Base-by-base conservation (phyloP, 2,797 vertebrate species). In the Pterois miles region DNA sequence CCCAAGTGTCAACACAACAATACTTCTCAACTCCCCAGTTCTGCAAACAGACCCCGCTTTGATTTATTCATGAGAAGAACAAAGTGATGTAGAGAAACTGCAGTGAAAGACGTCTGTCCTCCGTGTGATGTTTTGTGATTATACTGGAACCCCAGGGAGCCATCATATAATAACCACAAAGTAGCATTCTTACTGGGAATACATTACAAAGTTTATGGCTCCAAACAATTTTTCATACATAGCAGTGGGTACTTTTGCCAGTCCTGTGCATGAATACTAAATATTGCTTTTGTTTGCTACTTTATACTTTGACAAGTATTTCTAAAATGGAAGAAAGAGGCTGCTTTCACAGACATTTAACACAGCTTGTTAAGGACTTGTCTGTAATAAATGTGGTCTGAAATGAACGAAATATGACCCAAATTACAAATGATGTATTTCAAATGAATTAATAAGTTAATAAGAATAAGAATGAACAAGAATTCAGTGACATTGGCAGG, bases 51-150 rank as follows among this genome's bases (percentile, higher is more conserved):
- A 74, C 79, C 22, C 53, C 7, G n/a, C 80, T 85, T 85, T 92
- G 83, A 88, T 88, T 91, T 88, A 92, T 92, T 90, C 83, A 91
- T 88, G 67, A 88, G 74, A 31, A 59, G 71, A 86, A 89, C 80
- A 81, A 88, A 91, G 73, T 62, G 64, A 71, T 71, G 72, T 6
- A 27, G 78, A 75, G 73, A 83, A 65, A 83, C 10, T 18, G 22
- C 71, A 57, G 22, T 71, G 82, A 89, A 70, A 64, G 83, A 85
- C 22, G 80, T 77, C 71, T 60, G 77, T 88, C 71, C 60, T 74
- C 56, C 6, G 11, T 68, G 58, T 75, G 65, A 80, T 74, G 71
- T 64, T 27, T 56, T 69, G 72, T 76, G 67, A 71, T 76, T 29
- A 76, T 43, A 65, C 56, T 40, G 27, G 34, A 65, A 63, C 65